Base-by-base conservation (phyloP, 2,113 vertebrate genomes). In the Malurus alboscapulatus region DNA sequence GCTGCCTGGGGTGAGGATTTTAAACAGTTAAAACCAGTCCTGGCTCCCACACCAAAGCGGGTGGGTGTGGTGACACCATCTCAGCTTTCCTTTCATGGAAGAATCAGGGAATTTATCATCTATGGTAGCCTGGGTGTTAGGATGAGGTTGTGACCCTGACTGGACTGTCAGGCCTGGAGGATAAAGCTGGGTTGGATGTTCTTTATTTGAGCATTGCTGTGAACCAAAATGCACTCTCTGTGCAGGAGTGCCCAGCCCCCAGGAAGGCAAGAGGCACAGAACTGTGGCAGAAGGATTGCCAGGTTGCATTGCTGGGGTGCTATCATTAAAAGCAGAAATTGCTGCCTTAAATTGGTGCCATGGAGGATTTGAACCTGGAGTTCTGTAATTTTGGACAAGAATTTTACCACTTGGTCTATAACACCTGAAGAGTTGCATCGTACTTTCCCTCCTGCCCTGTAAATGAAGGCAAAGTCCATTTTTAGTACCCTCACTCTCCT, bases 241-340 rank as follows among this genome's bases (percentile, higher is more conserved):
- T 4, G 1, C 1, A 0, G 0, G 59, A 29, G 9, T 21, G 17
- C 26, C 57, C 36, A 10, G 11, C 7, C 51, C 27, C 3, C 12
- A 6, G 30, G 12, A 29, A 5, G 10, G 40, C 44, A 22, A n/a
- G 67, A 53, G 57, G 45, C 21, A 44, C n/a, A 16, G 45, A 67
- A 24, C 13, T 4, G 6, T 1, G 6, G 25, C 42, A 38, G 20
- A 15, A 32, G 79, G 6, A 71, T 32, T 59, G 4, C 14, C 55
- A 82, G 79, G 44, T 32, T 44, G 22, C 0, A 5, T 26, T 19
- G 18, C 9, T 21, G 29, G 18, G 36, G 18, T 40, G 3, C 7
- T 84, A 5, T 44, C 36, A 51, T 10, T 48, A 58, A 92, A 82
- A 4, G 0, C 24, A 59, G 36, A 58, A 38, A 76, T 13, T 55